Percentiles rank a stretch among this genome's conserved stretches.
These are phyloP conservation scores for Meganola albula DNA, from an alignment of 2,888 invertebrate genomes.

Conservation along the genomic window DNA sequence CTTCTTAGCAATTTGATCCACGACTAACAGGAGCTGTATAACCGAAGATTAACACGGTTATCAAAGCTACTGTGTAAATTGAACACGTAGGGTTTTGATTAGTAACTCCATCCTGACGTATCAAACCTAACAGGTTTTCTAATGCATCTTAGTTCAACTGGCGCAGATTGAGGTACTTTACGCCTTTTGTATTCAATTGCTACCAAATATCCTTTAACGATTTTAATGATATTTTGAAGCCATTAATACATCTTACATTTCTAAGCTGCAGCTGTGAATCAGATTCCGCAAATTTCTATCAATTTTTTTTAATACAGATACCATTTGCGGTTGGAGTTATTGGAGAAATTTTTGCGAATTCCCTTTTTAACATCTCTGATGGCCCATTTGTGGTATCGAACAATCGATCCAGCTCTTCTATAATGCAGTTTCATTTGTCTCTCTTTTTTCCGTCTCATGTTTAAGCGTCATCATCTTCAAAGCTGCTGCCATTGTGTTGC, in stretches of 20 bases:
- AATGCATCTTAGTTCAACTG: slow-evolving; percentile 8
- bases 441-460: neutral
- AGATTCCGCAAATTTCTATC: neutral
- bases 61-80: slow-evolving; percentile 7
- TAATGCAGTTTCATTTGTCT: slow-evolving; percentile 4
- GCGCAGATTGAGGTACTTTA: slow-evolving; percentile 7
- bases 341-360: slow-evolving; percentile 1
- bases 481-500: slow-evolving; percentile 19
- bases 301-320: too few relatives aligned
- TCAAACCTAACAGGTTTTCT: slow-evolving; percentile 9
- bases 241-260: slow-evolving; percentile 5
- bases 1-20: slow-evolving; percentile 8
- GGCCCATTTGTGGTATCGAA: slow-evolving; percentile 25
- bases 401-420: slow-evolving; percentile 11
- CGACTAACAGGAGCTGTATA: slow-evolving; percentile 9
- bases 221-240: slow-evolving; percentile 1
- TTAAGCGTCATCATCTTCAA: slow-evolving; percentile 11
- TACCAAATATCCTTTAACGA: slow-evolving; percentile 4
- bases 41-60: slow-evolving; percentile 4
- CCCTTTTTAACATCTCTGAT: slow-evolving; percentile 17
- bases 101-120: slow-evolving; percentile 8
- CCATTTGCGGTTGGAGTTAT: slow-evolving; percentile 1
- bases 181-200: slow-evolving; percentile 1
- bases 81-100: slow-evolving; percentile 11
- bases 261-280: neutral